Conservation (phyloP, 2,797 vertebrate genomes). For the Carapus acus region DNA sequence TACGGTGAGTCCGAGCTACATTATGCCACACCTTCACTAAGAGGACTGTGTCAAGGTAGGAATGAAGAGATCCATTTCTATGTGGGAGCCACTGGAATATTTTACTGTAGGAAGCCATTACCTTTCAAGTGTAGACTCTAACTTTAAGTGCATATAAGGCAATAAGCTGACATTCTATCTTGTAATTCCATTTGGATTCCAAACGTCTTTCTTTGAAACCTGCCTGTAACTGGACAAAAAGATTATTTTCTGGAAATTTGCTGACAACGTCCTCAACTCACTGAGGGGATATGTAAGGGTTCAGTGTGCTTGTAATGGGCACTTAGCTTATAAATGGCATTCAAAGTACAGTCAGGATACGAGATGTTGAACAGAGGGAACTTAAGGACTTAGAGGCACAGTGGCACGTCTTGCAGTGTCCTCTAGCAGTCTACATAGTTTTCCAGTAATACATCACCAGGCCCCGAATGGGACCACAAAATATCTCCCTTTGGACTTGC, state of each 20-base stretch:
- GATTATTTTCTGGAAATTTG: conserved; percentile 45
- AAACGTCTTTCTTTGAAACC: conserved; percentile 53
- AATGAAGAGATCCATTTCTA: conserved; percentile 67
- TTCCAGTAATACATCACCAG: conserved; percentile 34
- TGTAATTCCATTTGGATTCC: conserved; percentile 60
- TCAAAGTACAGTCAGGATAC: conserved; percentile 21
- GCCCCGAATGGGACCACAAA: conserved; percentile 41
- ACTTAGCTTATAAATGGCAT: conserved; percentile 19
- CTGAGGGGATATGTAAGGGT: conserved; percentile 18
- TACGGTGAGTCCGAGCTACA: conserved; percentile 56
- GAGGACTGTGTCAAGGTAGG: conserved; percentile 59
- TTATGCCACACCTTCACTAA: conserved; percentile 68
- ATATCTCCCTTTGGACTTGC: conserved; percentile 49
- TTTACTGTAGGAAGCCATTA: conserved; percentile 64
- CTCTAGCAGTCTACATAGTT: conserved; percentile 28
- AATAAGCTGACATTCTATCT: conserved; percentile 58
- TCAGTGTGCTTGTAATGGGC: conserved; percentile 20
- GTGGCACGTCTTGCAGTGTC: conserved; percentile 33
- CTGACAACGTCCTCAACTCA: conserved; percentile 31
- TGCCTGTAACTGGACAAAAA: conserved; percentile 54
- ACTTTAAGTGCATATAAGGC: conserved; percentile 67
- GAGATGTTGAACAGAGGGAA: conserved; percentile 2
- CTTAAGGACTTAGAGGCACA: conserved; percentile 16
- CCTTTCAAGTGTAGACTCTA: conserved; percentile 56
- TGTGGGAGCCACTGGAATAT: conserved; percentile 48